Conservation (phyloP, 1,140 invertebrate genomes). For the Cryptotermes secundus region DNA sequence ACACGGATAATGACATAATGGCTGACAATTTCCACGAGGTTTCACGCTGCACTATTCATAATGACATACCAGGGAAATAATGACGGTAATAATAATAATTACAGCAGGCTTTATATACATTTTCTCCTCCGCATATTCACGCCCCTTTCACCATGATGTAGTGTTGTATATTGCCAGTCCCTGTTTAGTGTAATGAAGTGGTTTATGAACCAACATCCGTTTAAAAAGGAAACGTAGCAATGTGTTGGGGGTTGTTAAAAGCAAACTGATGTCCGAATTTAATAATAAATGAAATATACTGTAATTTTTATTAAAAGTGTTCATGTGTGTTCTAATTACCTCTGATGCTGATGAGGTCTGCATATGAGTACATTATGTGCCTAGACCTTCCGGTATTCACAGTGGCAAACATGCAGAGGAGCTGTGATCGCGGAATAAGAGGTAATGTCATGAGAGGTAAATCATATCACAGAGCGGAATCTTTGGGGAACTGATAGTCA, state of each 20-base stretch:
- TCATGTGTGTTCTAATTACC: neutral
- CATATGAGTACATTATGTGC: too few relatives aligned
- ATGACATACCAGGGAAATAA: neutral
- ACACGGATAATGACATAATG: neutral
- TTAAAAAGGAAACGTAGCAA: neutral
- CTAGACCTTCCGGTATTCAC: too few relatives aligned
- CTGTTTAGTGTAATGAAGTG: conserved; percentile 6
- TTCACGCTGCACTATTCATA: conserved; percentile 5
- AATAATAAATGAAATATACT: neutral
- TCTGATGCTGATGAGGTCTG: neutral
- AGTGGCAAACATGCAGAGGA: too few relatives aligned
- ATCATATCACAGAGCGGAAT: too few relatives aligned
- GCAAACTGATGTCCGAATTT: neutral
- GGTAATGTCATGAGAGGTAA: too few relatives aligned
- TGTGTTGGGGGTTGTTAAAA: neutral
- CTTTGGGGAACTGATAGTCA: too few relatives aligned
- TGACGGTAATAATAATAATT: conserved; percentile 1
- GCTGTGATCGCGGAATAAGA: too few relatives aligned
- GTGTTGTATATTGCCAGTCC: neutral
- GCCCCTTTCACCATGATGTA: neutral
- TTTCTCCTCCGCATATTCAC: neutral
- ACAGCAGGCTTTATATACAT: neutral
- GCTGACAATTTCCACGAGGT: neutral
- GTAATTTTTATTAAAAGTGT: conserved; percentile 12
- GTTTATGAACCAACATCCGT: neutral